A percentile compares a stretch with the other conserved stretches of the same genome.
Conservation (phyloP, 2,797 vertebrate genomes). For the Brotula barbata region DNA sequence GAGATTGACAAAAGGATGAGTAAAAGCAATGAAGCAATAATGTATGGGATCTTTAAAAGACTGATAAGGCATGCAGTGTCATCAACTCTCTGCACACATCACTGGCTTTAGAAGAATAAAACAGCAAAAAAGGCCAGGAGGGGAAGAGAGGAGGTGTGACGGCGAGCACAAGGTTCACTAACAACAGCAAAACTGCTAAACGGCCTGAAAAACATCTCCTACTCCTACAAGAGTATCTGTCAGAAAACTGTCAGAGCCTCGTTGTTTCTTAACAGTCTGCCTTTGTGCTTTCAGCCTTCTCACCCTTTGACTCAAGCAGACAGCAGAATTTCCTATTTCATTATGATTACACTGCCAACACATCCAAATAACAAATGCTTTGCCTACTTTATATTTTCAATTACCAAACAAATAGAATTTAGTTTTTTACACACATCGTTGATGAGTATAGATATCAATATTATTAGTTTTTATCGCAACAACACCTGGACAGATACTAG, state of each 20-base stretch:
- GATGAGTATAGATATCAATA: no score
- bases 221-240: conserved; percentile 7
- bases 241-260: conserved; percentile 4
- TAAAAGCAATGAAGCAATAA: conserved; percentile 13
- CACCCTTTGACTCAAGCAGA: no score
- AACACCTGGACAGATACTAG: no score
- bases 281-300: not conserved
- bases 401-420: no score
- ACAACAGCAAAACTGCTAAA: conserved; percentile 22
- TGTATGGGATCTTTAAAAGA: not conserved
- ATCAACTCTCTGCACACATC: conserved; percentile 2
- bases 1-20: not conserved
- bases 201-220: not conserved
- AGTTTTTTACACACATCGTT: no score
- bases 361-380: no score
- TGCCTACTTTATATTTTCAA: no score
- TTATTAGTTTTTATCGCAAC: no score
- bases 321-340: no score
- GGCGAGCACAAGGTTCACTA: conserved; percentile 5
- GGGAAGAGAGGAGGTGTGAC: not conserved
- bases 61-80: conserved; percentile 18
- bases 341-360: no score
- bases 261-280: conserved; percentile 1
- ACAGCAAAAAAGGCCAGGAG: conserved; percentile 8
- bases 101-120: not conserved